Conservation (phyloP, 30 jellyfish, hydroid and myxozoan genomes). For the Chrysaora quinquecirrha region DNA sequence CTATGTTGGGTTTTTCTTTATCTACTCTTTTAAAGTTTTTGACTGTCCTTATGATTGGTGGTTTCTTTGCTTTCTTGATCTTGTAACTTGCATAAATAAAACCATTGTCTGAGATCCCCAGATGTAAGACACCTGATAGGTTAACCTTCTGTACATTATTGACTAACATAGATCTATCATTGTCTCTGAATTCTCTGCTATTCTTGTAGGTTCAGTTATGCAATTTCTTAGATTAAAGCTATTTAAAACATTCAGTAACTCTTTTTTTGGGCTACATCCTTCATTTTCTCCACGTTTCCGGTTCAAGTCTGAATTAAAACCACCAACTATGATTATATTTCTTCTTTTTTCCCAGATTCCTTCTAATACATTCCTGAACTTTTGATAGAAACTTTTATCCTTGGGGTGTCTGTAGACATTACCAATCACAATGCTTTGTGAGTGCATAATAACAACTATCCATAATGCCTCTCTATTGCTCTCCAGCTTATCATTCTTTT, state of each 20-base stretch:
- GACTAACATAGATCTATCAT: not conserved
- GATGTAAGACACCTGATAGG: not conserved
- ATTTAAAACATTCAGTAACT: not conserved
- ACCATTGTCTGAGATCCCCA: not conserved
- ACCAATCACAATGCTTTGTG: not conserved
- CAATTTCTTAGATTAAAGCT: not conserved
- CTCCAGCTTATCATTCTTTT: not conserved
- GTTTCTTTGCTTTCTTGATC: not conserved
- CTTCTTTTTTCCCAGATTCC: not conserved
- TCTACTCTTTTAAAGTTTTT: not conserved
- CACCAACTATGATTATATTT: not conserved
- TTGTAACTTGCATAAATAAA: not conserved
- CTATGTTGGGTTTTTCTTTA: not conserved
- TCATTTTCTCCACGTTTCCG: not conserved
- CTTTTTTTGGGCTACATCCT: too few relatives aligned
- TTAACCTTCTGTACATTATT: not conserved
- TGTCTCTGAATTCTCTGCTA: not conserved
- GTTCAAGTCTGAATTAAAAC: not conserved
- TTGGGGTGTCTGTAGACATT: not conserved
- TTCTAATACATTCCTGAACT: not conserved
- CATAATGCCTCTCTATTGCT: not conserved
- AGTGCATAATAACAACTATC: not conserved
- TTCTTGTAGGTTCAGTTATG: not conserved
- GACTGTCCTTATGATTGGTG: not conserved
- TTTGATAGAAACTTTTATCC: not conserved